phyloP scores from a whole-genome alignment of 1,140 invertebrate genomes.

The Hydropsyche tenuis region DNA sequence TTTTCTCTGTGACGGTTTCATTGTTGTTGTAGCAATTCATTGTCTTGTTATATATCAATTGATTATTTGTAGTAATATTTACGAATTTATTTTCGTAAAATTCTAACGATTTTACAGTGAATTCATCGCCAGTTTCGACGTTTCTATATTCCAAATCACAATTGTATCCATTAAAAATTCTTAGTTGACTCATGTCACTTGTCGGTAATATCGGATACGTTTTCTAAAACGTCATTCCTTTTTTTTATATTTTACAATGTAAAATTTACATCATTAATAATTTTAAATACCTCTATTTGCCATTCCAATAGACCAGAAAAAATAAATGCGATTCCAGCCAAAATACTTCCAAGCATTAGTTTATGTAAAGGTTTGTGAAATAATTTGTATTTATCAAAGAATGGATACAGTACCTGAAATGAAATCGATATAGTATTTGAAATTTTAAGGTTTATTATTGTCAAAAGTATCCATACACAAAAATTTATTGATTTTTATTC shows the following conservation, averaged over 20 bases:
- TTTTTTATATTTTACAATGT: background rate
- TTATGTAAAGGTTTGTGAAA: conserved; percentile 72
- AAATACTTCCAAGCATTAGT: conserved; percentile 75
- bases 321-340: conserved; percentile 76
- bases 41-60: conserved; percentile 42
- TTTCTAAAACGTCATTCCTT: conserved; percentile 57
- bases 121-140: conserved; percentile 20
- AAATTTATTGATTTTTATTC: background rate
- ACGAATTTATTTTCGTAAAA: conserved; percentile 53
- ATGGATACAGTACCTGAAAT: conserved; percentile 67
- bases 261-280: conserved; percentile 13
- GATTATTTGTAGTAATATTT: background rate
- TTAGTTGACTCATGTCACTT: conserved; percentile 65
- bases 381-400: conserved; percentile 60
- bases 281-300: conserved; percentile 72
- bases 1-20: conserved; percentile 28
- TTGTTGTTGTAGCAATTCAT: conserved; percentile 52
- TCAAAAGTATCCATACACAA: too few species aligned
- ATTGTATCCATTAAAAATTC: conserved; percentile 65
- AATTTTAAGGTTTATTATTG: too few species aligned
- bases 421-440: background rate
- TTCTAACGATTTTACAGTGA: conserved; percentile 48
- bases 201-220: conserved; percentile 69
- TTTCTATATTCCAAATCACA: conserved; percentile 42
- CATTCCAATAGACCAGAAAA: conserved; percentile 76